Base-by-base conservation (phyloP, 2,113 vertebrate genomes). In the Mobula birostris region DNA sequence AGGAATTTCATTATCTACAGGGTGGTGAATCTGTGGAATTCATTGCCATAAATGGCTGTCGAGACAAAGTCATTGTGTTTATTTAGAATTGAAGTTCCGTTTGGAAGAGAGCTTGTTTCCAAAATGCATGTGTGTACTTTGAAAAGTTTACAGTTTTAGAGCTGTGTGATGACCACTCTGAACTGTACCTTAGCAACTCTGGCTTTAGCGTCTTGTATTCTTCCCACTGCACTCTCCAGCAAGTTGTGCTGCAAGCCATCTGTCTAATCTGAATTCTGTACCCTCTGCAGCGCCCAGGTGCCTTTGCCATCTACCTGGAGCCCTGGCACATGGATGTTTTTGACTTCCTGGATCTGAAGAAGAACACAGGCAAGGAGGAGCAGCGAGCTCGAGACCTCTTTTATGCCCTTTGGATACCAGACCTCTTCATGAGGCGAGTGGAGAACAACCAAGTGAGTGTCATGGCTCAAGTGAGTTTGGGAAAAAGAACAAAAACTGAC, bases 281-380 rank as follows among this genome's bases (percentile, higher is more conserved):
- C 48, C 79, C 15, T 80, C 19, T 85, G 76, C 95, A 99, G 99
- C 97, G 99, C 94, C 99, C 98, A 0, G 99, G 99, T 17, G 99
- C 99, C 29, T 99, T 99, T 91, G 98, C 99, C 94, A 98, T 99
- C 96, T 99, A 99, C 95, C 95, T 99, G 95, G 99, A 99, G 95
- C 99, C 99, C 0, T 99, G 99, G 99, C 99, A 99, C 94, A 96
- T 96, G 56, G 99, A 99, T 94, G 96, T 99, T 95, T 99, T 99
- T 94, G 98, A 99, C 93, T 99, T 99, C 94, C 96, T 99, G 66
- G 99, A 99, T 95, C 95, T 99, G 94, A 99, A 99, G 96, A 99
- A 99, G 96, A 99, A 99, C 96, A 99, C 98, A 0, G 99, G 99
- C 32, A 99, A 99, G 94, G 99, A 99, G 87, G 99, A 99, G 94